Evolutionary conservation across 2,888 invertebrate species (phyloP), one percentile per base, ranked within the genome.

Genomic region (Spodoptera exigua): DNA sequence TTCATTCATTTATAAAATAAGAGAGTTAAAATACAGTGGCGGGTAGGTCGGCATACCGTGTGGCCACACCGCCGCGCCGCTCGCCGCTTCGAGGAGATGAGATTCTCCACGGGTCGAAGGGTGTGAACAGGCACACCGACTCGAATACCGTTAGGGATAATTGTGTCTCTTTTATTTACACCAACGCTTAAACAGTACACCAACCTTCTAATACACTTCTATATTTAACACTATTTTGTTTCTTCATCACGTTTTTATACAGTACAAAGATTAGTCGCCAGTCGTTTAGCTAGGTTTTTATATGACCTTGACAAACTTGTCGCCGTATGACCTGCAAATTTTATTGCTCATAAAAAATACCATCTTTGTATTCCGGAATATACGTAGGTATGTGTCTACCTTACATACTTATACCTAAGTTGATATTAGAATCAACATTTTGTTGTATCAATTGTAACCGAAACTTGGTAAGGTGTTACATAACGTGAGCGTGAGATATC

Each of bases 401-500:
- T 61, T 46, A 44, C 37, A 44, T 27, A 27, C 27, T 27, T 27
- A 55, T 60, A 53, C 32, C 18, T 54, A 57, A 70, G 58, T 18
- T 63, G 61, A 41, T 62, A 61, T 13, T 34, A 43, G 17, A 58
- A 39, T 10, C 43, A 46, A 41, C 57, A 60, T 68, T 83, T 82
- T 78, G 79, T 84, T 47, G 47, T 86, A 86, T 89, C 87, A 89
- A 89, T 89, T 86, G 89, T 87, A 87, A 85, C 87, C 83, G 82
- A 89, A 91, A 89, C 87, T 87, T 80, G 79, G 67, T 68, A 80
- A 83, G 85, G 87, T 87, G 88, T 93, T 92, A 91, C 90, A 86
- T 89, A 93, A 93, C 84, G 81, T 81, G 73, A 85, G 87, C 86
- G 92, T 92, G 92, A 93, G 92, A 91, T 92, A 92, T 90, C 91